These are phyloP conservation scores for Erethizon dorsatum DNA, from an alignment of 2,797 vertebrate genomes.

Conservation along the genomic window DNA sequence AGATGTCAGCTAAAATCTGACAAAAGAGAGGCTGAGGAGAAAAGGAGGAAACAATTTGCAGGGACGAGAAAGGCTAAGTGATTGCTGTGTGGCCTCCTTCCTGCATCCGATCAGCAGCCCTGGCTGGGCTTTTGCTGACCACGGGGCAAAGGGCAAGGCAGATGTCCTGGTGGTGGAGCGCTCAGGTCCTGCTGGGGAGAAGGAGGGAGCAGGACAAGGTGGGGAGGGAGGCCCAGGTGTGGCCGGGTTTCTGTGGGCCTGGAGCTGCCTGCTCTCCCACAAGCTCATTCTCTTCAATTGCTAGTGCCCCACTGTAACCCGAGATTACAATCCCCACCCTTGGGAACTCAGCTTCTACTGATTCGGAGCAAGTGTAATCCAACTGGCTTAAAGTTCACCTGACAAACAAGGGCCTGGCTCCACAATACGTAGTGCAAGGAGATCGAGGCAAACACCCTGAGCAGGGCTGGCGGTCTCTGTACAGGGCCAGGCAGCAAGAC, in stretches of 20 bases:
- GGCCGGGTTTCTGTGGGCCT: neutral
- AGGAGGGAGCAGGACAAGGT: neutral
- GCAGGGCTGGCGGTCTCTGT: fast-evolving
- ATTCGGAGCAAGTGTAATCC: neutral
- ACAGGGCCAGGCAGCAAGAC: neutral
- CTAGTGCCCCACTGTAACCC: fast-evolving
- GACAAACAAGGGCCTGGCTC: neutral
- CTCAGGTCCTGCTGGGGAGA: fast-evolving
- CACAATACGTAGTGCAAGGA: fast-evolving
- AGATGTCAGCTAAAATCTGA: constrained; percentile 64
- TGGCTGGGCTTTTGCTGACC: neutral
- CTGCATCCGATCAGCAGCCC: fast-evolving
- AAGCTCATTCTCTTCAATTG: fast-evolving
- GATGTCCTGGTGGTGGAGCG: fast-evolving
- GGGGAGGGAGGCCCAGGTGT: neutral
- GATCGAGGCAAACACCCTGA: fast-evolving
- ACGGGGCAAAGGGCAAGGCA: fast-evolving
- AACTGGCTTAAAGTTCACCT: neutral
- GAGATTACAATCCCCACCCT: neutral
- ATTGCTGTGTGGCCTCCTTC: fast-evolving
- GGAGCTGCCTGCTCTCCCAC: fast-evolving
- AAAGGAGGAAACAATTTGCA: fast-evolving
- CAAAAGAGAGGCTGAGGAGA: neutral
- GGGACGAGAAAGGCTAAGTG: neutral
- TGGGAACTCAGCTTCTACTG: neutral